Evolutionary conservation across 2,113 vertebrate species (phyloP).

Genomic region (Osmerus mordax): DNA sequence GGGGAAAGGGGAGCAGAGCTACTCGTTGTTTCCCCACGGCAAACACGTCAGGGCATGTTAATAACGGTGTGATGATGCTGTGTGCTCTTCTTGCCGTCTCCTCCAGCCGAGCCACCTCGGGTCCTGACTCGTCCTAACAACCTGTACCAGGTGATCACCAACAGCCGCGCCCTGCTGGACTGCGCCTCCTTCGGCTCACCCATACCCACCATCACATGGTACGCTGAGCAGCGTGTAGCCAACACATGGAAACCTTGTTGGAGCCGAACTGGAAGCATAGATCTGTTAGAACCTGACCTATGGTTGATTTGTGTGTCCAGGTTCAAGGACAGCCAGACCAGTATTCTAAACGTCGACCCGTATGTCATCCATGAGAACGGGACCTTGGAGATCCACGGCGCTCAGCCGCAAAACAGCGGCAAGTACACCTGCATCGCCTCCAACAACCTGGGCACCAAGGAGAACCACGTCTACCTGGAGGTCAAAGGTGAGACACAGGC

Average conservation of each 20-base stretch:
- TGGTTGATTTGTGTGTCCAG: constrained; percentile 52
- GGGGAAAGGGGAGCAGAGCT: no score
- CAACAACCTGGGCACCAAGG: constrained; percentile 84
- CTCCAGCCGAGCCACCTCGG: constrained; percentile 85
- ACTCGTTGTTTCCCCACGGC: background rate
- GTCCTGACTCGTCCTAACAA: constrained; percentile 82
- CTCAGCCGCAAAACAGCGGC: constrained; percentile 80
- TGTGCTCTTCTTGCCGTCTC: background rate
- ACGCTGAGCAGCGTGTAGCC: constrained; percentile 15
- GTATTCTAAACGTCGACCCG: constrained; percentile 74
- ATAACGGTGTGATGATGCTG: background rate
- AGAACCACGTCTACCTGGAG: constrained; percentile 87
- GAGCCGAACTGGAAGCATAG: no score
- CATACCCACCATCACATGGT: constrained; percentile 90
- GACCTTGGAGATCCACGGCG: constrained; percentile 86
- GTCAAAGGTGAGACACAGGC: constrained; percentile 84
- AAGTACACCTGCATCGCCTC: constrained; percentile 91
- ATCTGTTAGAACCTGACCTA: no score
- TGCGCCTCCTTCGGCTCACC: constrained; percentile 93
- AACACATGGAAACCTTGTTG: no score
- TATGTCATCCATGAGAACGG: constrained; percentile 88
- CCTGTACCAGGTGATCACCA: constrained; percentile 86
- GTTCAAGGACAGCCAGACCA: constrained; percentile 87
- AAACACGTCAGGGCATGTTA: background rate
- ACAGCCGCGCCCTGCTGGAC: constrained; percentile 80